phyloP scores from a whole-genome alignment of 2,113 vertebrate genomes.

The Crypturellus undulatus region DNA sequence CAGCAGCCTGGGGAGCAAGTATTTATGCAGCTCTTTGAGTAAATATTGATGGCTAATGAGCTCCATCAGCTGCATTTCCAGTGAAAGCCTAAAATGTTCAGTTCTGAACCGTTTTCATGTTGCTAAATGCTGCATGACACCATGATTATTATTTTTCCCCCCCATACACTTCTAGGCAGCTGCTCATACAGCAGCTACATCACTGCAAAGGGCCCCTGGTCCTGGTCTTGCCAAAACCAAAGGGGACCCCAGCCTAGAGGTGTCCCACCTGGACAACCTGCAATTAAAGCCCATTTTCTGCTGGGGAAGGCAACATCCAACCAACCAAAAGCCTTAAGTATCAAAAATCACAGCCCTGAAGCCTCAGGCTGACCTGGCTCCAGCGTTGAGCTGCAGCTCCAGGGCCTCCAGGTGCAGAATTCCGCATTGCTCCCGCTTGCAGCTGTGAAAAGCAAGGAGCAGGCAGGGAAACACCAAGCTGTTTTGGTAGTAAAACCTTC shows the following conservation, averaged over 20 bases:
- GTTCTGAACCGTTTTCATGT: rapidly evolving
- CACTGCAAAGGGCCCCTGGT: neutral
- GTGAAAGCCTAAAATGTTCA: neutral
- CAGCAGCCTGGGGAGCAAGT: neutral
- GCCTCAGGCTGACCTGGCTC: rapidly evolving
- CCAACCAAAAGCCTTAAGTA: neutral
- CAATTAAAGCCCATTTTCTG: neutral
- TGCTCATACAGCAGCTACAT: neutral
- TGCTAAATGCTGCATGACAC: neutral
- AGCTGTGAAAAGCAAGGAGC: neutral
- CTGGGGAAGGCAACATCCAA: neutral
- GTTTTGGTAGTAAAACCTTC: neutral
- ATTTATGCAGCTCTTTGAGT: neutral
- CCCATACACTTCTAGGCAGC: neutral
- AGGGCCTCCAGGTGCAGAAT: neutral
- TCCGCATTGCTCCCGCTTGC: neutral
- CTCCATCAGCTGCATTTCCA: neutral
- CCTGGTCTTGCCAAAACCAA: neutral
- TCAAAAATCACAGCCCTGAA: neutral
- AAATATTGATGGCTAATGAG: slow-evolving; percentile 10
- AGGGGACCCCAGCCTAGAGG: neutral
- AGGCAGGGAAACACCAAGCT: neutral
- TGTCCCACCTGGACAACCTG: neutral
- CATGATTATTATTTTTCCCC: neutral
- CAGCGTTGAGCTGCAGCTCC: neutral